Base-by-base conservation (phyloP, 2,888 invertebrate genomes). In the Agrotis clavis region DNA sequence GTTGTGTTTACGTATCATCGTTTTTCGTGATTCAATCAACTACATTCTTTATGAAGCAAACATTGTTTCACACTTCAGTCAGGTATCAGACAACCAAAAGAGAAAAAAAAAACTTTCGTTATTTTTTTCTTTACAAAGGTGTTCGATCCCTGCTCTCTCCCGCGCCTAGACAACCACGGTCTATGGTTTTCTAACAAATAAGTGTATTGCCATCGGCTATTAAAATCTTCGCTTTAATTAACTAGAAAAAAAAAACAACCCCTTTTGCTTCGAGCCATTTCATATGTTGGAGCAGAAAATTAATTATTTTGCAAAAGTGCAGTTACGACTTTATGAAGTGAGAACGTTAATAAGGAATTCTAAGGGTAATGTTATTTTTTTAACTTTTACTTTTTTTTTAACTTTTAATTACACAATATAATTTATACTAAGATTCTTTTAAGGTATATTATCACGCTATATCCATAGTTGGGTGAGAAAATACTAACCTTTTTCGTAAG, bases 131-230 rank as follows among this genome's bases (percentile, higher is more conserved):
- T 9, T n/a, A 47, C 47, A 72, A 83, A 72, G 59, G 85, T 86
- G 75, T n/a, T 6, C 70, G 47, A 88, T 85, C 71, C 76, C 92
- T 90, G 90, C 63, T 70, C 80, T 82, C 82, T 84, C 78, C 83
- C 71, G 68, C 82, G 82, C 83, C 86, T 88, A 89, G 84, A 86
- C 83, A 82, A 86, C 83, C 88, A 93, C 92, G 94, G 88, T 92
- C 85, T 74, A 85, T 92, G 91, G 87, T 89, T 93, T 88, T 85
- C 89, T 90, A 90, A 92, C 92, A 92, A 91, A 93, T 91, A 92
- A 90, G 89, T 84, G 85, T 89, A 90, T 90, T 89, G 88, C 92
- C 91, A 91, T 91, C 89, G 81, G 74, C 89, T 91, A 91, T 91
- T 89, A 92, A 90, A 90, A 90, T 90, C 92, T 91, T 88, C 85